Evolutionary conservation across 2,113 vertebrate species (phyloP).

Genomic region (Agapornis roseicollis): DNA sequence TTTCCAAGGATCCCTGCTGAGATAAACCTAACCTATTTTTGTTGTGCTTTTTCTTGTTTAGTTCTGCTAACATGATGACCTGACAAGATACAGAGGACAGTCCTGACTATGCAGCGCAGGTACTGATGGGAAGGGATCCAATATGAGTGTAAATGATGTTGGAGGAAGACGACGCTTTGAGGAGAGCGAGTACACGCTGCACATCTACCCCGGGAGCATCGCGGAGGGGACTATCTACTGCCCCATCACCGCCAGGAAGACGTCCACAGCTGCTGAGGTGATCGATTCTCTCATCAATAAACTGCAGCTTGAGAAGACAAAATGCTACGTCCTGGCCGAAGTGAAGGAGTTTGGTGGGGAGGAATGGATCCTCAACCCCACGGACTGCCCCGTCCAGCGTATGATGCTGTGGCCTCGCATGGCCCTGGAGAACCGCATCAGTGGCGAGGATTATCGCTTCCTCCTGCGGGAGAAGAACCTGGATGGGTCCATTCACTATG

Average conservation of each 20-base stretch:
- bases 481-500: constrained; percentile 95
- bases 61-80: constrained; percentile 76
- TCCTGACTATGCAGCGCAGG: constrained; percentile 75
- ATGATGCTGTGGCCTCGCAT: constrained; percentile 98
- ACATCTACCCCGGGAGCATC: constrained; percentile 92
- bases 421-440: constrained; percentile 90
- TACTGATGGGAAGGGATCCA: constrained; percentile 91
- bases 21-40: not conserved
- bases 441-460: constrained; percentile 95
- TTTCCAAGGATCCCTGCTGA: not conserved
- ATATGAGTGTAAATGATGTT: constrained; percentile 96
- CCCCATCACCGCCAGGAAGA: constrained; percentile 90
- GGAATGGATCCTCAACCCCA: constrained; percentile 98
- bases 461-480: constrained; percentile 95
- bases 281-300: constrained; percentile 89
- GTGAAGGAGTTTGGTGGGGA: constrained; percentile 98
- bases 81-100: constrained; percentile 64
- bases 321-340: constrained; percentile 94
- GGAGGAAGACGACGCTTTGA: constrained; percentile 96
- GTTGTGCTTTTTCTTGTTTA: constrained; percentile 35
- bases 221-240: constrained; percentile 97
- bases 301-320: constrained; percentile 89
- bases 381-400: constrained; percentile 94
- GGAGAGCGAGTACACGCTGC: constrained; percentile 91
- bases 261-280: constrained; percentile 92